These are phyloP conservation scores for Drosophila ezoana DNA, from an alignment of 2,888 invertebrate genomes.

Conservation along the genomic window DNA sequence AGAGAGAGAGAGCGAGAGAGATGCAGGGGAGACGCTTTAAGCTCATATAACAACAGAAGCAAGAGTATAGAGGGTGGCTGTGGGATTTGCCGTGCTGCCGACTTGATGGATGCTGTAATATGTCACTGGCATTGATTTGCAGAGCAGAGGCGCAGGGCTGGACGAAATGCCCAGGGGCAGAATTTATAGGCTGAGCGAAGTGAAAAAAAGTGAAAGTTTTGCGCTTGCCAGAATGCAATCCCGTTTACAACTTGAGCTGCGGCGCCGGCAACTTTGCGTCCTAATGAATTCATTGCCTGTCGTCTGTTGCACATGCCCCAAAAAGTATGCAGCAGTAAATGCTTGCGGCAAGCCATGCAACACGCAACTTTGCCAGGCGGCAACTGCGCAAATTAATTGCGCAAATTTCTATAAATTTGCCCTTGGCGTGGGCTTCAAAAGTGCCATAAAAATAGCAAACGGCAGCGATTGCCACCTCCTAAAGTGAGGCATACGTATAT, in stretches of 20 bases:
- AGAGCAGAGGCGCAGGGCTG: slow-evolving; percentile 23
- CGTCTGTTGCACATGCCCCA: slow-evolving; percentile 20
- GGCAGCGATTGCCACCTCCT: background rate
- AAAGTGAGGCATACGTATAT: background rate
- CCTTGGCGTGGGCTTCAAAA: slow-evolving; percentile 12
- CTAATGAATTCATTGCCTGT: slow-evolving; percentile 32
- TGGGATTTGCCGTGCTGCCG: slow-evolving; percentile 36
- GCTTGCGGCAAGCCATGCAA: slow-evolving; percentile 29
- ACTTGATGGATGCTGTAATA: slow-evolving; percentile 77
- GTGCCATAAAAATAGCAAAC: slow-evolving; percentile 35
- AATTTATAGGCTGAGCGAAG: slow-evolving; percentile 16
- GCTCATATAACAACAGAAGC: slow-evolving; percentile 46
- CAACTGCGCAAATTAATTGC: slow-evolving; percentile 54
- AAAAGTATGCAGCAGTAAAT: slow-evolving; percentile 28
- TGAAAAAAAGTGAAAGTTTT: slow-evolving; percentile 35
- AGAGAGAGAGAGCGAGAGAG: background rate
- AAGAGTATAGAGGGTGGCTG: background rate
- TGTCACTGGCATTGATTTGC: slow-evolving; percentile 79
- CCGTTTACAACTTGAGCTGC: slow-evolving; percentile 19
- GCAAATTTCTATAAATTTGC: slow-evolving; percentile 45
- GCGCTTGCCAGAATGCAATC: slow-evolving; percentile 23
- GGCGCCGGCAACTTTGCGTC: slow-evolving; percentile 12
- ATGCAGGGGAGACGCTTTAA: slow-evolving; percentile 12
- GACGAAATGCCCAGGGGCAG: background rate
- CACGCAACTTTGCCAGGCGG: slow-evolving; percentile 16